Conservation (phyloP, 2,797 vertebrate species). For the Odontamblyopus lacepedii region DNA sequence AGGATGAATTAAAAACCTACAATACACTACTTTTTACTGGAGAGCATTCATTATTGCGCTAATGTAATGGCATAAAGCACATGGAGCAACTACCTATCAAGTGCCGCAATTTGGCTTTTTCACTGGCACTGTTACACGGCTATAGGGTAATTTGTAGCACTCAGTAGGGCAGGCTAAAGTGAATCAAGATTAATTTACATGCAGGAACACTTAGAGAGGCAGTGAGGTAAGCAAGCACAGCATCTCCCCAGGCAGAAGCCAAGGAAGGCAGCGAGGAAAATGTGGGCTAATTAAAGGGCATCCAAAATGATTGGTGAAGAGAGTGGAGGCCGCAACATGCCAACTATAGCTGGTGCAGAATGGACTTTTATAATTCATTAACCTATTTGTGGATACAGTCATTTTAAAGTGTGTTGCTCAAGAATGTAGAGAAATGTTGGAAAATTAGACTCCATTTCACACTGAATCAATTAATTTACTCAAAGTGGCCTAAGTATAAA, state of each 20-base stretch:
- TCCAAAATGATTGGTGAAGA: slow-evolving; percentile 86
- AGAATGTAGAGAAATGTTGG: too few species aligned
- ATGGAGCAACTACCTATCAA: slow-evolving; percentile 95
- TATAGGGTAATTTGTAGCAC: slow-evolving; percentile 99
- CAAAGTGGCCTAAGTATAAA: background rate
- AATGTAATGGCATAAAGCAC: slow-evolving; percentile 99
- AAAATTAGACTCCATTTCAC: background rate
- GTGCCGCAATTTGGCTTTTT: slow-evolving; percentile 87
- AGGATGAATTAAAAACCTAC: slow-evolving; percentile 98
- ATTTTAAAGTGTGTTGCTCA: background rate
- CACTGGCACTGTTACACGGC: slow-evolving; percentile 98
- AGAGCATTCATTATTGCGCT: slow-evolving; percentile 97
- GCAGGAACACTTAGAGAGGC: slow-evolving; percentile 98
- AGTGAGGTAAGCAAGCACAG: slow-evolving; percentile 96
- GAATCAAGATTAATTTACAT: slow-evolving; percentile 99
- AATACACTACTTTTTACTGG: slow-evolving; percentile 98
- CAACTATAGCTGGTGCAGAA: slow-evolving; percentile 77
- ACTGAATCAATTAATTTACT: background rate
- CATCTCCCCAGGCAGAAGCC: slow-evolving; percentile 91
- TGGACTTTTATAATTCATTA: slow-evolving; percentile 43
- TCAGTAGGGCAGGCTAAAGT: slow-evolving; percentile 99
- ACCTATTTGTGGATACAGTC: background rate
- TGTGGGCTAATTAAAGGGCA: slow-evolving; percentile 92
- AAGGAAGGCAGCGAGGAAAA: slow-evolving; percentile 80
- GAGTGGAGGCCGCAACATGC: slow-evolving; percentile 85